Base-by-base conservation (phyloP, 2,888 invertebrate genomes). In the Labia minor region DNA sequence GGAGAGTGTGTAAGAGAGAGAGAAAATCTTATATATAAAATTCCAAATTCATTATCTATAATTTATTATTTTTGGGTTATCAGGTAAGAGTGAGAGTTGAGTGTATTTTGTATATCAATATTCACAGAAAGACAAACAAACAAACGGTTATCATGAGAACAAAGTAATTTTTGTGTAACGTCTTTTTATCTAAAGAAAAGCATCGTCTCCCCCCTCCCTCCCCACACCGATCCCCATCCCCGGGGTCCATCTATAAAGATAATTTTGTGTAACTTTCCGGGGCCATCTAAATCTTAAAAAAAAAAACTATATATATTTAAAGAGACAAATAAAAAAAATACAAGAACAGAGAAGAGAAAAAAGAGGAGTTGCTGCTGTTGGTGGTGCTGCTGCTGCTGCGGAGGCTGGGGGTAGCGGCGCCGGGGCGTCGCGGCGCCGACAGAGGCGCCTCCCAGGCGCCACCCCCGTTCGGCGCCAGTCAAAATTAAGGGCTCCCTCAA, bases 391-490 rank as follows among this genome's bases (percentile, higher is more conserved):
- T n/a, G n/a, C n/a, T n/a, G n/a, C n/a, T n/a, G n/a, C 37, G 64
- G 68, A 66, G 71, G 74, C 74, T 74, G 74, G 74, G 67, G 68
- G 68, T 66, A 64, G 62, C 37, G 61, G 66, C 62, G 67, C 66
- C 62, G 72, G 73, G 71, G 73, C 67, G 72, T 72, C 72, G 72
- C 72, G 71, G 71, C 65, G 69, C 69, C 71, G 75, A 74, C 75
- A 74, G 74, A 74, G 74, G 75, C 74, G 70, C 68, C 65, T 69
- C 65, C 69, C 37, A 37, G 61, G 19, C 1, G 21, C 33, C 63
- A 66, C 70, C 69, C 67, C 49, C 49, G 49, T 16, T 3, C 49
- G 49, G 49, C 49, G 49, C 4, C 49, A 14, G 8, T 4, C 49
- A 49, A 49, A 49, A 49, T 49, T 49, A 49, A 49, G 33, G 33